Conservation (phyloP, 1,140 invertebrate genomes). For the Zaprionus kolodkinae region DNA sequence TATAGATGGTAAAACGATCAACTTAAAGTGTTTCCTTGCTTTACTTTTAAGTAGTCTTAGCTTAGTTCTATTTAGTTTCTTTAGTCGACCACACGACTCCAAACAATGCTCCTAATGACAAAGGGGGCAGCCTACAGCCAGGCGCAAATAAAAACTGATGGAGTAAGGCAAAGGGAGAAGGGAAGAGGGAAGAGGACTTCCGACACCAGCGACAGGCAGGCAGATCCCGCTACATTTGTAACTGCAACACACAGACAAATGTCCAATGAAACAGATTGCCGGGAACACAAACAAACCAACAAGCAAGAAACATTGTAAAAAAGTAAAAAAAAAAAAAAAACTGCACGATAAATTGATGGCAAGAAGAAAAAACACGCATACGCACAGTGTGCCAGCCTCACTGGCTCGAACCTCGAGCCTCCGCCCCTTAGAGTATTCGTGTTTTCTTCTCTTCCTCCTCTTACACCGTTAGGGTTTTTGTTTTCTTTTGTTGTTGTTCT, state of each 20-base stretch:
- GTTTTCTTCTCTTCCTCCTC: conserved; percentile 9
- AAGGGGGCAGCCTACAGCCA: conserved; percentile 57
- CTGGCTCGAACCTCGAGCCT: conserved; percentile 4
- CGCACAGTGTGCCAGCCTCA: not conserved
- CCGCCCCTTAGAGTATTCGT: conserved; percentile 8
- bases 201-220: conserved; percentile 37
- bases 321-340: conserved; percentile 37
- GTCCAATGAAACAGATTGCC: conserved; percentile 81
- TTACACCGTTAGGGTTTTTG: conserved; percentile 18
- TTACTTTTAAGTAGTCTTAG: not conserved
- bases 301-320: conserved; percentile 24
- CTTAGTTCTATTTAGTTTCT: not conserved
- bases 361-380: conserved; percentile 54
- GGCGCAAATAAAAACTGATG: conserved; percentile 33
- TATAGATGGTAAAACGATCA: not conserved
- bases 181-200: conserved; percentile 1
- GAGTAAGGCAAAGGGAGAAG: not conserved
- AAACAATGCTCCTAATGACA: conserved; percentile 68
- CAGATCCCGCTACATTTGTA: conserved; percentile 43
- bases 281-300: conserved; percentile 68
- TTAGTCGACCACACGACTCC: conserved; percentile 48
- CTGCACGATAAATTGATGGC: conserved; percentile 75
- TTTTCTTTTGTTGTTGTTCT: not conserved
- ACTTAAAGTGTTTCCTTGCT: not conserved
- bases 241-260: conserved; percentile 72